Evolutionary conservation across 2,888 invertebrate species (phyloP).

Genomic region (Phortica magna): DNA sequence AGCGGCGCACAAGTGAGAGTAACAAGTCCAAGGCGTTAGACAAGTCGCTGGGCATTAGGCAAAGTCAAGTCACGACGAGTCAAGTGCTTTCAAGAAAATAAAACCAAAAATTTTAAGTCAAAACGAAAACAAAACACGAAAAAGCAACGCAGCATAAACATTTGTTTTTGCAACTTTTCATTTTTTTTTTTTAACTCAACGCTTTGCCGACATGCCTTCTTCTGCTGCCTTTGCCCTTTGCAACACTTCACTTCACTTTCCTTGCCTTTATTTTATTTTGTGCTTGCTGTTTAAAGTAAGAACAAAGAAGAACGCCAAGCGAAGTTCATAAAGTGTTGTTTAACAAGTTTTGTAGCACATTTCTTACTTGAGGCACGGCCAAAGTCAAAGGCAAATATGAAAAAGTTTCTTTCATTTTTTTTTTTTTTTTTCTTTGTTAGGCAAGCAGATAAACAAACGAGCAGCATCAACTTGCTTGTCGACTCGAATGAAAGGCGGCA

Average conservation of each 20-base stretch:
- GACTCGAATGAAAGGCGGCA: neutral
- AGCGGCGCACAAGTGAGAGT: too few relatives aligned
- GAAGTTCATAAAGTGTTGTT: slow-evolving; percentile 27
- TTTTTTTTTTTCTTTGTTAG: neutral
- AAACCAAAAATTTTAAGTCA: too few relatives aligned
- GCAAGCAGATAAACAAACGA: neutral
- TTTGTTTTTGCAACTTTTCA: neutral
- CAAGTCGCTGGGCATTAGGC: too few relatives aligned
- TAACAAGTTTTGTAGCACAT: slow-evolving; percentile 32
- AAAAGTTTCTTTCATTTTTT: too few relatives aligned
- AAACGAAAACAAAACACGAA: too few relatives aligned
- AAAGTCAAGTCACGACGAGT: too few relatives aligned
- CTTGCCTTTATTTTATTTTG: neutral
- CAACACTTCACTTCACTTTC: neutral
- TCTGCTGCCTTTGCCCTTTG: neutral
- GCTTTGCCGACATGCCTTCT: neutral
- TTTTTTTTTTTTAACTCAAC: neutral
- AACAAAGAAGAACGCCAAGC: slow-evolving; percentile 8
- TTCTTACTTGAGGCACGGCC: slow-evolving; percentile 4
- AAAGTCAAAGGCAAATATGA: slow-evolving; percentile 27
- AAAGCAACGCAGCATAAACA: too few relatives aligned
- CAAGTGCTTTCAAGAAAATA: too few relatives aligned
- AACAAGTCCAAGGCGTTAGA: too few relatives aligned
- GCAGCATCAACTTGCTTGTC: neutral
- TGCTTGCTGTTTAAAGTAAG: neutral